Percentiles rank a stretch among this genome's conserved stretches.
Evolutionary conservation across 1,140 invertebrate species (phyloP).

Genomic region (Orius insidiosus): DNA sequence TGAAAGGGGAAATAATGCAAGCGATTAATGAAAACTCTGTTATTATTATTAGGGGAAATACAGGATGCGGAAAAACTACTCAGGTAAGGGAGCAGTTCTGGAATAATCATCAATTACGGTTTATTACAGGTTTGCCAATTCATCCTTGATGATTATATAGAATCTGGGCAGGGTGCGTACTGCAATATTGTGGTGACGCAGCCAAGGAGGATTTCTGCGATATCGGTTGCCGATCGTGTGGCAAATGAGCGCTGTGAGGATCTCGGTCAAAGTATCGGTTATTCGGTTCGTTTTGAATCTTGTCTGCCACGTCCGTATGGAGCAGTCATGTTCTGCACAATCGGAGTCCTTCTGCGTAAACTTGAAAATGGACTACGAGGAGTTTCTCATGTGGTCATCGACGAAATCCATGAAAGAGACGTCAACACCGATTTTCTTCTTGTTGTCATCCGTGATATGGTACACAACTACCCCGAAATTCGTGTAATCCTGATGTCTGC

Average conservation of each 20-base stretch:
- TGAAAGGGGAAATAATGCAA: constrained; percentile 56
- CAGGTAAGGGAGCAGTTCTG: constrained; percentile 28
- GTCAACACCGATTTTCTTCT: constrained; percentile 93
- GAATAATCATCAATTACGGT: too few species aligned
- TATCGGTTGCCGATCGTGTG: constrained; percentile 83
- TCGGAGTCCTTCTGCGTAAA: constrained; percentile 77
- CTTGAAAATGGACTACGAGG: constrained; percentile 71
- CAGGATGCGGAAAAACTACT: constrained; percentile 75
- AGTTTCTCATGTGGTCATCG: constrained; percentile 81
- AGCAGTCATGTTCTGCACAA: constrained; percentile 86
- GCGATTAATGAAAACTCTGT: constrained; percentile 74
- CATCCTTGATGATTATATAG: constrained; percentile 86
- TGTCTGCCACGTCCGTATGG: constrained; percentile 78
- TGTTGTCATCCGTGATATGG: constrained; percentile 82
- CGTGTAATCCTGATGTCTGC: constrained; percentile 94
- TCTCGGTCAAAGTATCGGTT: constrained; percentile 63
- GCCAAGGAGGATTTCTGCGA: constrained; percentile 83
- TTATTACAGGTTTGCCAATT: constrained; percentile 78
- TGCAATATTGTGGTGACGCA: constrained; percentile 86
- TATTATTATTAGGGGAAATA: constrained; percentile 78
- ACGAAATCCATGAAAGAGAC: constrained; percentile 96
- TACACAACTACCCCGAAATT: constrained; percentile 73
- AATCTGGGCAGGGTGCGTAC: constrained; percentile 61
- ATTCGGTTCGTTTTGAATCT: constrained; percentile 88
- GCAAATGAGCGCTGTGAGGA: constrained; percentile 71